phyloP scores from a whole-genome alignment of 2,113 vertebrate genomes.

The Labrus mixtus region DNA sequence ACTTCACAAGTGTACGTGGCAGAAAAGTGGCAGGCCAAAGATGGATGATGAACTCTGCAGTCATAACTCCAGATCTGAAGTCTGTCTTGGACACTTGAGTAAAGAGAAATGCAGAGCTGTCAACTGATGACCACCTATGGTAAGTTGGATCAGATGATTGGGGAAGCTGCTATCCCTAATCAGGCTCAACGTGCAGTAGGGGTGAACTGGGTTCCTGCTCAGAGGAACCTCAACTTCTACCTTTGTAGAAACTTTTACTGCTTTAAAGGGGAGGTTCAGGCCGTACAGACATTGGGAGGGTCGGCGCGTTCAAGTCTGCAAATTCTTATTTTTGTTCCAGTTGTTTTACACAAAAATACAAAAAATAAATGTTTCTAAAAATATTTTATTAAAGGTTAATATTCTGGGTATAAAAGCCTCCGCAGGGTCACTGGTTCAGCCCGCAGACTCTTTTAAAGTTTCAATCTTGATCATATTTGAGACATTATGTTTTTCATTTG shows the following conservation, averaged over 20 bases:
- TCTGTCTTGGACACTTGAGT: background rate
- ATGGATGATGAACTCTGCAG: constrained; percentile 31
- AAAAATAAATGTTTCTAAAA: no score
- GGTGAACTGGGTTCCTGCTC: background rate
- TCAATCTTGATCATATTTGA: no score
- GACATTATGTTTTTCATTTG: no score
- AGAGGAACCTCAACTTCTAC: background rate
- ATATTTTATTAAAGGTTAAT: no score
- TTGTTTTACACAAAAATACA: no score
- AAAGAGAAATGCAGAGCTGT: constrained; percentile 36
- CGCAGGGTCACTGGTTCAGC: no score
- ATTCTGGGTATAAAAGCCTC: no score
- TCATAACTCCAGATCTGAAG: constrained; percentile 20
- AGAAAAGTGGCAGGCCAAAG: constrained; percentile 14
- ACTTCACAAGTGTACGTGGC: constrained; percentile 13
- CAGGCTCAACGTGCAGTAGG: constrained; percentile 13
- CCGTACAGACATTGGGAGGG: background rate
- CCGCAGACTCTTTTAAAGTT: no score
- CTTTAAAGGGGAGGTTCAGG: background rate
- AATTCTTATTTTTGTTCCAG: no score
- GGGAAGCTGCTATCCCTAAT: constrained; percentile 12
- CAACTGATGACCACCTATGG: constrained; percentile 24
- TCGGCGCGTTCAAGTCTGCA: background rate
- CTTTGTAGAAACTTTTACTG: background rate
- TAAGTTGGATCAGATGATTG: constrained; percentile 1